A percentile compares a stretch with the other conserved stretches of the same genome.
phyloP scores from a whole-genome alignment of 2,113 vertebrate species.

The Ranitomeya variabilis region DNA sequence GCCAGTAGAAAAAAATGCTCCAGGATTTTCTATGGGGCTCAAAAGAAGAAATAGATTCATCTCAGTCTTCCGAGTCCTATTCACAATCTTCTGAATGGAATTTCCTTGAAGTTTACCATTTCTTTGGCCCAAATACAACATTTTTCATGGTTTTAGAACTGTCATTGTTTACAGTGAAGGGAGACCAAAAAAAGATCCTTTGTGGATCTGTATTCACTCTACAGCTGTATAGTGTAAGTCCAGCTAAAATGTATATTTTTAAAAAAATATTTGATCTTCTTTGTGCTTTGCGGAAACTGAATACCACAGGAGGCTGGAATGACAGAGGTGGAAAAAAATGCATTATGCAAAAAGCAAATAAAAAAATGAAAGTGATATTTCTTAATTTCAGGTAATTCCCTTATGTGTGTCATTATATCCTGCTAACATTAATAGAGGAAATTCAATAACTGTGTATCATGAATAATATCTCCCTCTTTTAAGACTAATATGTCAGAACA shows the following conservation, averaged over 20 bases:
- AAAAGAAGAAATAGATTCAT: constrained; percentile 63
- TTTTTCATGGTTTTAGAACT: constrained; percentile 72
- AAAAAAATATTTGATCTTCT: constrained; percentile 60
- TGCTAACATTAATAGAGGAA: constrained; percentile 30
- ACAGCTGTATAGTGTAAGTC: constrained; percentile 55
- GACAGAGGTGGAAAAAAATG: constrained; percentile 63
- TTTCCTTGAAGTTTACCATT: constrained; percentile 73
- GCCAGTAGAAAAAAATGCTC: constrained; percentile 59
- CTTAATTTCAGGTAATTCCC: constrained; percentile 34
- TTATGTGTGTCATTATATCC: constrained; percentile 26
- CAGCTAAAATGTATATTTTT: constrained; percentile 62
- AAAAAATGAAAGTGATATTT: constrained; percentile 37
- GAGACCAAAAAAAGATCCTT: constrained; percentile 64
- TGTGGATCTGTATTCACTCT: constrained; percentile 64
- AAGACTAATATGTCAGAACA: constrained; percentile 11
- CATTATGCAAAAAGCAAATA: constrained; percentile 15
- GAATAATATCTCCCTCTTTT: constrained; percentile 46
- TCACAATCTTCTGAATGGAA: constrained; percentile 68
- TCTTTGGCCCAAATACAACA: constrained; percentile 71
- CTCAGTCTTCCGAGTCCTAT: constrained; percentile 66
- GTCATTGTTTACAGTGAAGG: constrained; percentile 69
- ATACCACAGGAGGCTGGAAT: constrained; percentile 63
- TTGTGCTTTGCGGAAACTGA: constrained; percentile 55
- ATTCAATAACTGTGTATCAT: constrained; percentile 43
- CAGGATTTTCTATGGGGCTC: constrained; percentile 66